Base-by-base conservation (phyloP, 2,797 vertebrate species). In the Pangasius larnaudii region DNA sequence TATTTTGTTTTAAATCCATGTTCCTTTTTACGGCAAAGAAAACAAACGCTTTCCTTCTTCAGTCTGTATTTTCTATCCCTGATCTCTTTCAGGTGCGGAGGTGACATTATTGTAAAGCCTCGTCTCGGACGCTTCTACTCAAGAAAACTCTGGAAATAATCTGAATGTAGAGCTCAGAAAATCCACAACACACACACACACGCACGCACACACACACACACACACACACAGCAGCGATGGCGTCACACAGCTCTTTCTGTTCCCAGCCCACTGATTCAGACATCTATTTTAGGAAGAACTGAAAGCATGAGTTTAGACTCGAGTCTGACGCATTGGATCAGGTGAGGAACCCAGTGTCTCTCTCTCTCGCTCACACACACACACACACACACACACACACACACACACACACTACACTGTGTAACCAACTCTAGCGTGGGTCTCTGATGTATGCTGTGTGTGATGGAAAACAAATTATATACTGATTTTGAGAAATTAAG, bases 201-300 rank as follows among this genome's bases (percentile, higher is more conserved):
- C 58, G 22, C 58, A 59, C 19, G 1, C 53, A 56, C 53, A n/a
- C 72, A 46, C 42, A 74, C 24, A 24, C 74, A 77, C 42, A 74
- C 42, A 74, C 22, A 75, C 39, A 75, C 22, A 77, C 0, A 63
- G 33, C 33, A 39, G 19, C 42, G 56, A 39, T 61, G 56, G 79
- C 18, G 0, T 58, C 33, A 61, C 36, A 46, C 56, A 27, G 58
- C 36, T 63, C 36, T 82, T 61, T 82, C 36, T 82, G 8, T 63
- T 65, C 59, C 59, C 58, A 81, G 33, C 19, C 36, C 24, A 83
- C 30, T 83, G 80, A 83, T 83, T 83, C 80, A 63, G 36, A n/a
- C 22, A 0, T 83, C 36, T 83, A 65, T 82, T 82, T 59, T 61
- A 36, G 22, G 36, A 81, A 16, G 22, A 39, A 59, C 1, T 49